Percentiles rank a stretch among this genome's conserved stretches.
These are phyloP conservation scores for Cromileptes altivelis DNA, from an alignment of 2,113 vertebrate genomes.

Conservation along the genomic window DNA sequence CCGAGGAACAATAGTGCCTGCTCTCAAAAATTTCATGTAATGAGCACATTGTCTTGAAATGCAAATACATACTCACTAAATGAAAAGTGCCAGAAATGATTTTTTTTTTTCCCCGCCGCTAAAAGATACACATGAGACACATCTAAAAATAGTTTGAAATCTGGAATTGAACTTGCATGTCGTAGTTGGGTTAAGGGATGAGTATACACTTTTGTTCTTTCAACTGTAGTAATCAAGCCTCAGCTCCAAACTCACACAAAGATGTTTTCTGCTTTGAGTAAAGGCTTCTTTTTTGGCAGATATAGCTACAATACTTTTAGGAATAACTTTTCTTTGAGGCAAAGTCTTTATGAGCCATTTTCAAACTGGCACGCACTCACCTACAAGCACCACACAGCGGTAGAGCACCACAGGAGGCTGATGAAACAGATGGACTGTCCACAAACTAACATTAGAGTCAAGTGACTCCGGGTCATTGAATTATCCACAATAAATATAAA, in stretches of 20 bases:
- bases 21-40: slow-evolving; percentile 44
- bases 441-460: slow-evolving; percentile 10
- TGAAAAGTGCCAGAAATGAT: slow-evolving; percentile 9
- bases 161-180: neutral
- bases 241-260: neutral
- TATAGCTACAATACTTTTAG: neutral
- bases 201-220: neutral
- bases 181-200: neutral
- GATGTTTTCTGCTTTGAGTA: neutral
- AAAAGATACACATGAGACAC: slow-evolving; percentile 11
- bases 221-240: neutral
- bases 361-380: neutral
- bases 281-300: neutral
- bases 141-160: slow-evolving; percentile 31
- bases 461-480: slow-evolving; percentile 10
- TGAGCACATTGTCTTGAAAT: slow-evolving; percentile 55
- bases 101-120: neutral
- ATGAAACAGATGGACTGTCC: slow-evolving; percentile 29
- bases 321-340: neutral
- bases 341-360: neutral
- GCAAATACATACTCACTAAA: slow-evolving; percentile 39
- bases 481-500: neutral
- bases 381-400: slow-evolving; percentile 16
- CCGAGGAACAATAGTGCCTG: slow-evolving; percentile 28
- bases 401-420: neutral